These are phyloP conservation scores for Siniperca chuatsi DNA, from an alignment of 2,113 vertebrate species.

Conservation along the genomic window DNA sequence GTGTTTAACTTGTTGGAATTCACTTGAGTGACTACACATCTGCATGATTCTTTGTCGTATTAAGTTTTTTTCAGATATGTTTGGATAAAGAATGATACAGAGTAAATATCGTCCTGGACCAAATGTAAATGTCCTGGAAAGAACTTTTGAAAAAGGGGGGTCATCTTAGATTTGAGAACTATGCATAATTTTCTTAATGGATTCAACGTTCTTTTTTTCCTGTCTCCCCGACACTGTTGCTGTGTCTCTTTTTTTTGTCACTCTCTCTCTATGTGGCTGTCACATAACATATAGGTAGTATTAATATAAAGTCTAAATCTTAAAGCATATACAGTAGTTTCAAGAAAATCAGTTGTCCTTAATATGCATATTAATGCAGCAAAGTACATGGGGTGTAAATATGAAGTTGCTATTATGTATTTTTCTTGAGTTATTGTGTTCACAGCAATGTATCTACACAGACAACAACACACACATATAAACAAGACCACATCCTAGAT, in stretches of 20 bases:
- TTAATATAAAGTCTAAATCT: not conserved
- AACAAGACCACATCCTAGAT: not conserved
- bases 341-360: not conserved
- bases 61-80: not conserved
- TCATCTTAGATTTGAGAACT: not conserved
- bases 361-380: not conserved
- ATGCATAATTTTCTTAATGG: not conserved
- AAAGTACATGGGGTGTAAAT: not conserved
- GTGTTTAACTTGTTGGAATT: not conserved
- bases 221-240: not conserved
- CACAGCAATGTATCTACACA: not conserved
- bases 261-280: not conserved
- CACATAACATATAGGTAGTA: not conserved
- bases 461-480: not conserved
- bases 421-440: not conserved
- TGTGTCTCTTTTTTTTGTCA: not conserved
- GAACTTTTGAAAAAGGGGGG: not conserved
- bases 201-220: not conserved
- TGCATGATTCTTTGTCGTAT: too few relatives aligned
- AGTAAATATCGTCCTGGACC: not conserved
- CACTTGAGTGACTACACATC: not conserved
- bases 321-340: too few relatives aligned
- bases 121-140: not conserved
- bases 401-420: conserved; percentile 6
- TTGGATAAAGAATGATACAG: not conserved